Evolutionary conservation across 2,797 vertebrate genomes (phyloP).

Genomic region (Pterois miles): DNA sequence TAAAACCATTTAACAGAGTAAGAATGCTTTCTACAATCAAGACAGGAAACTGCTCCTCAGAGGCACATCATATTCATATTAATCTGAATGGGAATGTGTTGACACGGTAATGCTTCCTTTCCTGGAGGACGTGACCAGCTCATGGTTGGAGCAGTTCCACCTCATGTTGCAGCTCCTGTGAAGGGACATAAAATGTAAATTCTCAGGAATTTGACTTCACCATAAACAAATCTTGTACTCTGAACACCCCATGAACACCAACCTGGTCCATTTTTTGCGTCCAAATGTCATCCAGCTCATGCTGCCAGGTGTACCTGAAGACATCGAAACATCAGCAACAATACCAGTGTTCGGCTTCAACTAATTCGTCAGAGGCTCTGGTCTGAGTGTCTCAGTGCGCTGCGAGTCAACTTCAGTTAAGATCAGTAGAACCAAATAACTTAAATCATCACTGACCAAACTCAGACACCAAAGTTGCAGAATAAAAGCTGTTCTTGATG

Average conservation of each 20-base stretch:
- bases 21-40: too few relatives aligned
- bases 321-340: not conserved
- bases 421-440: slow-evolving; percentile 80
- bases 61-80: too few relatives aligned
- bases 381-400: slow-evolving; percentile 83
- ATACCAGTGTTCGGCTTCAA: accelerated
- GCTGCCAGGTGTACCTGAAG: not conserved
- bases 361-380: accelerated
- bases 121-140: too few relatives aligned
- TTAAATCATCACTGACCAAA: slow-evolving; percentile 80
- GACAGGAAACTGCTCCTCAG: too few relatives aligned
- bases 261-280: not conserved
- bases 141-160: too few relatives aligned
- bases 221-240: too few relatives aligned
- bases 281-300: not conserved
- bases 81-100: too few relatives aligned
- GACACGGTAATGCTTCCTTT: too few relatives aligned
- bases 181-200: not conserved
- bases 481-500: not conserved
- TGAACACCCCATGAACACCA: not conserved
- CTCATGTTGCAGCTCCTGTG: too few relatives aligned
- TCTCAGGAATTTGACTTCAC: not conserved
- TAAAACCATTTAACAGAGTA: too few relatives aligned
- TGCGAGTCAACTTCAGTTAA: slow-evolving; percentile 82
- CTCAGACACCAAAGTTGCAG: slow-evolving; percentile 5